Base-by-base conservation (phyloP, 2,888 invertebrate genomes). In the Cataglyphis cursor region DNA sequence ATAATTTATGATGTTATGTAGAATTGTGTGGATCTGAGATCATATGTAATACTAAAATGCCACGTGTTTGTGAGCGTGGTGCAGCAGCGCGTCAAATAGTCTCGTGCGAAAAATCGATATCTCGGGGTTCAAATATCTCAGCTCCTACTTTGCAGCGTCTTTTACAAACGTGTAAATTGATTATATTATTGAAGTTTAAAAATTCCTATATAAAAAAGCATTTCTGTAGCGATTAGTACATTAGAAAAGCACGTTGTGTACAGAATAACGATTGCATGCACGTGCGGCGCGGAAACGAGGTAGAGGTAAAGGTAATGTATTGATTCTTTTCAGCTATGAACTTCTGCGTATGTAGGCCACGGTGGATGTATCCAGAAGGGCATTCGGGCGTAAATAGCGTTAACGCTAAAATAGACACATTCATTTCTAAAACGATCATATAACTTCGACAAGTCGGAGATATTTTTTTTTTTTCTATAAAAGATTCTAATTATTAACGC, bases 241-340 rank as follows among this genome's bases (percentile, higher is more conserved):
- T 48, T 48, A 44, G 59, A 35, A 15, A 35, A 59, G n/a, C 15
- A 73, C 41, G 6, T 44, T 12, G 72, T 48, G 21, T 44, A 28
- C 44, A 31, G 72, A 64, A 44, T 41, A 21, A 54, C 59, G 59
- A 44, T 12, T 59, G 59, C 18, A 35, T 12, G 48, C 72, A 80
- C 78, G 78, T 80, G 72, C 59, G 35, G 24, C 44, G 72, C 21
- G 72, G 44, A 80, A 78, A 80, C 78, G 59, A 59, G 78, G 78
- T 78, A 70, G 78, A 78, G 78, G 78, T 80, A 80, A 80, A 80
- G 78, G 72, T 80, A 76, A 80, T 44, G 78, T 80, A 80, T 80
- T 80, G 78, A 80, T 80, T 80, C 78, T 80, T 80, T 80, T 72
- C 57, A 80, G 78, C 72, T 80, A 70, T 80, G 78, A 72, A 80